phyloP scores from a whole-genome alignment of 2,888 invertebrate species.

The Osmoderma eremita region DNA sequence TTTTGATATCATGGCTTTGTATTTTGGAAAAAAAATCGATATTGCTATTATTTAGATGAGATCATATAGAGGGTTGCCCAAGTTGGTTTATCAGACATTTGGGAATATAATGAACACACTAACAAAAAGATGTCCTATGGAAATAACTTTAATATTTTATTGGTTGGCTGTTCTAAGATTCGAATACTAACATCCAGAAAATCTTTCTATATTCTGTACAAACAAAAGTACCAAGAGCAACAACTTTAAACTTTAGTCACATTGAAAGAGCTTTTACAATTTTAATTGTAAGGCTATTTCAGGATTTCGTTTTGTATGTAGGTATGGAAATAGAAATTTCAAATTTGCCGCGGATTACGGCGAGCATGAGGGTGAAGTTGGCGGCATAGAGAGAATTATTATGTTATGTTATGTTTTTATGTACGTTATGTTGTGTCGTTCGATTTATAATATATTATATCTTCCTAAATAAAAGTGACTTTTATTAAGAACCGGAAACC shows the following conservation, averaged over 20 bases:
- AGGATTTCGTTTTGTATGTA: too few species aligned
- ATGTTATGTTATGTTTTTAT: too few species aligned
- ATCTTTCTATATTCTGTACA: conserved; percentile 29
- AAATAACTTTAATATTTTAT: too few species aligned
- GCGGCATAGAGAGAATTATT: too few species aligned
- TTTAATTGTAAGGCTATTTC: conserved; percentile 28
- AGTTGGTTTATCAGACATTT: conserved; percentile 36
- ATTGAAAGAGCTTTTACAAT: conserved; percentile 40
- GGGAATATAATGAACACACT: conserved; percentile 36
- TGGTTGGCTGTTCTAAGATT: conserved; percentile 35
- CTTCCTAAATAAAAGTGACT: too few species aligned
- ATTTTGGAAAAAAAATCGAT: conserved; percentile 39
- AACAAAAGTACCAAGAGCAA: neutral
- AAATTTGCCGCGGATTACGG: too few species aligned
- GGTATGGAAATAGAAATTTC: too few species aligned
- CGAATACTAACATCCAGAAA: conserved; percentile 31
- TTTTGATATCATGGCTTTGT: conserved; percentile 33
- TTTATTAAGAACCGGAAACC: too few species aligned
- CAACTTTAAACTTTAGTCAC: conserved; percentile 24
- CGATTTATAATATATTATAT: too few species aligned
- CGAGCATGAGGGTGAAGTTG: too few species aligned
- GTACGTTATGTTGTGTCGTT: too few species aligned
- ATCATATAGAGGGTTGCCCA: conserved; percentile 31
- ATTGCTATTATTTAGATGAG: conserved; percentile 35
- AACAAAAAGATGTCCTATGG: neutral